Conservation (phyloP, 2,888 invertebrate genomes). For the Cyrtodaria siliqua region DNA sequence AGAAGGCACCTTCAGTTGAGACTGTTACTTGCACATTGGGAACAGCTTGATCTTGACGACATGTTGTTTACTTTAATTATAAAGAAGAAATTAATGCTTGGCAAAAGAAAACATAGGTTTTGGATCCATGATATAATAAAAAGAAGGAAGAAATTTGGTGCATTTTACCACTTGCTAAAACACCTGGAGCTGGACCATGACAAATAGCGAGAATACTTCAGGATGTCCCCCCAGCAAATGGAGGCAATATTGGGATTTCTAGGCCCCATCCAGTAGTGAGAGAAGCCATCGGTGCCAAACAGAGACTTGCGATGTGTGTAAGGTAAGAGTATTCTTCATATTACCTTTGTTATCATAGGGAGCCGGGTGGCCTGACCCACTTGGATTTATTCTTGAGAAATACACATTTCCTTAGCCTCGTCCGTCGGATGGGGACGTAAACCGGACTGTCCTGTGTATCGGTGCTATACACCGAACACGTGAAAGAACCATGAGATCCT, state of each 20-base stretch:
- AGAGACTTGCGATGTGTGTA: too few relatives aligned
- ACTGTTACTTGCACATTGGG: neutral
- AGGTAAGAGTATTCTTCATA: too few relatives aligned
- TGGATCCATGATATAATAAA: conserved; percentile 4
- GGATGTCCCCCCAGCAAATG: neutral
- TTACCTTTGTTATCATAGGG: too few relatives aligned
- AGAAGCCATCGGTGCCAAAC: too few relatives aligned
- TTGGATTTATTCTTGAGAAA: too few relatives aligned
- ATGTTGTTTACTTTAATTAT: neutral
- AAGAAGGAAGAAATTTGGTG: neutral
- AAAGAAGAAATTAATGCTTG: neutral
- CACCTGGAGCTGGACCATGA: conserved; percentile 1
- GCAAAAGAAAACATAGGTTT: conserved; percentile 1
- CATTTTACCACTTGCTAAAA: neutral
- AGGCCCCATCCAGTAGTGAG: neutral
- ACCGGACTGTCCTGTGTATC: too few relatives aligned
- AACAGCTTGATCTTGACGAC: neutral
- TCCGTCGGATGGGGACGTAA: too few relatives aligned
- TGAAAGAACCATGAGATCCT: too few relatives aligned
- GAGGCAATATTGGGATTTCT: neutral
- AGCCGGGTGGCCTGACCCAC: too few relatives aligned
- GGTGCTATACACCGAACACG: too few relatives aligned
- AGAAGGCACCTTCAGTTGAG: too few relatives aligned
- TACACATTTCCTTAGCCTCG: too few relatives aligned
- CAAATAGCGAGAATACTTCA: conserved; percentile 1